Conservation (phyloP, 2,113 vertebrate species). For the Thalassoma bifasciatum region DNA sequence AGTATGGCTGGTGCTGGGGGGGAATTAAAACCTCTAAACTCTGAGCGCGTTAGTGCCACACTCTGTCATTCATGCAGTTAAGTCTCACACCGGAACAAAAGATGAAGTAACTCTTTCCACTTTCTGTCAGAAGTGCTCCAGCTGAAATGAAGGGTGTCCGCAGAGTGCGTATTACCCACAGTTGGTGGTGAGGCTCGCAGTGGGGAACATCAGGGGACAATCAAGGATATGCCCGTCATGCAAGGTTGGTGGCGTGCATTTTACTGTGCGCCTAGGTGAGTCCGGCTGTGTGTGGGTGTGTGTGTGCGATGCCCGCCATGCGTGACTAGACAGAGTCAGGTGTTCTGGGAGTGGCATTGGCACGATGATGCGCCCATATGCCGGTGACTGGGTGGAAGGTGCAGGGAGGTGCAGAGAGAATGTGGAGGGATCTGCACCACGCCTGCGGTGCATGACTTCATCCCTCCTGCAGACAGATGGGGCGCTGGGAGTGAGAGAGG, state of each 20-base stretch:
- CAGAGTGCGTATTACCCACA: conserved; percentile 46
- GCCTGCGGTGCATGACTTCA: conserved; percentile 69
- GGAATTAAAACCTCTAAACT: conserved; percentile 45
- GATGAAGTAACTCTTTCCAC: conserved; percentile 24
- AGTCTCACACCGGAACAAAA: conserved; percentile 45
- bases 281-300: conserved; percentile 28
- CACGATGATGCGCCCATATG: conserved; percentile 67
- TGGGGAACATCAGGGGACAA: conserved; percentile 60
- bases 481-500: conserved; percentile 40
- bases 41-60: conserved; percentile 6
- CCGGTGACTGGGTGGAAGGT: conserved; percentile 61
- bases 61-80: conserved; percentile 30
- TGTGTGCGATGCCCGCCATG: conserved; percentile 49
- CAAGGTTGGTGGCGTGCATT: conserved; percentile 58
- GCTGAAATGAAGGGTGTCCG: conserved; percentile 43
- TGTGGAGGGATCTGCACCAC: conserved; percentile 33
- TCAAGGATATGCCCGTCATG: conserved; percentile 79
- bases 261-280: conserved; percentile 25
- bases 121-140: conserved; percentile 15
- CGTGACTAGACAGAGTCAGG: conserved; percentile 74
- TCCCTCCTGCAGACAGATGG: conserved; percentile 62
- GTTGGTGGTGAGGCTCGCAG: conserved; percentile 55
- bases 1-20: conserved; percentile 12
- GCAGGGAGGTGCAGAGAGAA: conserved; percentile 53
- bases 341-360: conserved; percentile 71